Evolutionary conservation across 2,113 vertebrate genomes (phyloP).

Genomic region (Pterocles gutturalis): DNA sequence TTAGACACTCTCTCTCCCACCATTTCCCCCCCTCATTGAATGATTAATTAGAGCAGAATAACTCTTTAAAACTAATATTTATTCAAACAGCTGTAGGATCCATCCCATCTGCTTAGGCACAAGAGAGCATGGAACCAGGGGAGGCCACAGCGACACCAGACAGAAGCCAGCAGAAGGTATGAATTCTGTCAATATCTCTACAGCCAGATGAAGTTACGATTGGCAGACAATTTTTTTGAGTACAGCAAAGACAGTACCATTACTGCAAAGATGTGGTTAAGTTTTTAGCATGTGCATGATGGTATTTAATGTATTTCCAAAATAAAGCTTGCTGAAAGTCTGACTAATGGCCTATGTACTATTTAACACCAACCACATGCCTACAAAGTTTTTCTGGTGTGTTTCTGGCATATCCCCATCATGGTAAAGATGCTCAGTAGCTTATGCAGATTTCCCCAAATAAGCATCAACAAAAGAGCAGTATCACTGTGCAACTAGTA

Average conservation of each 20-base stretch:
- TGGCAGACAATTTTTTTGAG: not conserved
- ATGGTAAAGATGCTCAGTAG: not conserved
- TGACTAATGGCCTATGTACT: not conserved
- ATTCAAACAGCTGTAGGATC: slow-evolving; percentile 60
- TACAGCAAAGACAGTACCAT: not conserved
- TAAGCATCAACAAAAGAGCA: not conserved
- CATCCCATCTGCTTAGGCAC: slow-evolving; percentile 19
- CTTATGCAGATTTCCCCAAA: slow-evolving; percentile 1
- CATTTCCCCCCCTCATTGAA: not conserved
- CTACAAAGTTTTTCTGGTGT: not conserved
- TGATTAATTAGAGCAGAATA: slow-evolving; percentile 72
- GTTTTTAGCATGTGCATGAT: not conserved
- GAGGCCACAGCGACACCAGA: slow-evolving; percentile 8
- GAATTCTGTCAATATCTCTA: slow-evolving; percentile 44
- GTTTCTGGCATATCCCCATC: not conserved
- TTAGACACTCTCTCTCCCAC: not conserved
- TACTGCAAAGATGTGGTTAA: not conserved
- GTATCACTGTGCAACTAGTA: not conserved
- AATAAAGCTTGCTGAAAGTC: not conserved
- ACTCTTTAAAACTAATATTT: slow-evolving; percentile 70
- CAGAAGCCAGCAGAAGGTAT: slow-evolving; percentile 52
- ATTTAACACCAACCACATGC: not conserved
- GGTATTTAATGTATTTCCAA: not conserved
- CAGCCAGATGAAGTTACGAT: slow-evolving; percentile 21
- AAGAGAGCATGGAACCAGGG: slow-evolving; percentile 13